phyloP scores from a whole-genome alignment of 2,888 invertebrate species.

The Zhuqinia jingwanae region DNA sequence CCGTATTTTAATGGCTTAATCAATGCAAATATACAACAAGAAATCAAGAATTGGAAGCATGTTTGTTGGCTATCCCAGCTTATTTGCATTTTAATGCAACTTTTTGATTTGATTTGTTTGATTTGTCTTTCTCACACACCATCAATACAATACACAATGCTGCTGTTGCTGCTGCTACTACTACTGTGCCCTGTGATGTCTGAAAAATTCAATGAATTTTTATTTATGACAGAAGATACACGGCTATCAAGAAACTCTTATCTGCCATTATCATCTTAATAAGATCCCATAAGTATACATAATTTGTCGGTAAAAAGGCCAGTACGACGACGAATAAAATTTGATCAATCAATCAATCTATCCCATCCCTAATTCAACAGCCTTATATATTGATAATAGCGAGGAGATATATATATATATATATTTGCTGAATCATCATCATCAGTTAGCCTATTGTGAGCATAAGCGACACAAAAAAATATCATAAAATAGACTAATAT shows the following conservation, averaged over 20 bases:
- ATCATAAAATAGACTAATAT: background rate
- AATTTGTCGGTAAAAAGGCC: slow-evolving; percentile 50
- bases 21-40: slow-evolving; percentile 38
- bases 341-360: slow-evolving; percentile 54
- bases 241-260: slow-evolving; percentile 42
- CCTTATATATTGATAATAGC: background rate
- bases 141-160: too few species aligned
- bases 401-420: too few species aligned
- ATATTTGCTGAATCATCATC: slow-evolving; percentile 56
- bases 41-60: slow-evolving; percentile 4
- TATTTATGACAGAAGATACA: slow-evolving; percentile 53
- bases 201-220: slow-evolving; percentile 30
- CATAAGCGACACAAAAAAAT: background rate
- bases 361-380: slow-evolving; percentile 37
- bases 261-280: slow-evolving; percentile 52
- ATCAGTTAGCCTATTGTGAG: background rate
- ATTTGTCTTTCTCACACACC: slow-evolving; percentile 35
- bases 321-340: slow-evolving; percentile 49
- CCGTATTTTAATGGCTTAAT: slow-evolving; percentile 61
- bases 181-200: background rate
- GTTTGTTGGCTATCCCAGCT: background rate
- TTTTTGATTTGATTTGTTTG: slow-evolving; percentile 42
- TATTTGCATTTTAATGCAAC: slow-evolving; percentile 59
- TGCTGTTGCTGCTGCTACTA: too few species aligned
- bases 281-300: slow-evolving; percentile 40